phyloP scores from a whole-genome alignment of 2,113 vertebrate genomes.

The Aix galericulata region DNA sequence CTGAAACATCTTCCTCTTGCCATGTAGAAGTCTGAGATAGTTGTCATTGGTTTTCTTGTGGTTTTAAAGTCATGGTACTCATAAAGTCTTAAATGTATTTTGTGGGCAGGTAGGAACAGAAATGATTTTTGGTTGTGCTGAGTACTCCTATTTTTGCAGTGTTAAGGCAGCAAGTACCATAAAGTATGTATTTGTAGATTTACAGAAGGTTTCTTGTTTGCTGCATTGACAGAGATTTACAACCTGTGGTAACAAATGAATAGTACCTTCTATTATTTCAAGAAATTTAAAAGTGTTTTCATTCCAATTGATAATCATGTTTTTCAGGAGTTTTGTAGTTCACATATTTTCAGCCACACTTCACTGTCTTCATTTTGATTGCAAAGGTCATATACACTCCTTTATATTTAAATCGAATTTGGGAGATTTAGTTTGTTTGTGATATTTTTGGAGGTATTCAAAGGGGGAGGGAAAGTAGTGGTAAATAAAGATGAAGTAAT shows the following conservation, averaged over 20 bases:
- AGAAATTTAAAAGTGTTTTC: not conserved
- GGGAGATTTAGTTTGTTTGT: not conserved
- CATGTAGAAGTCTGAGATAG: not conserved
- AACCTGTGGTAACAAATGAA: not conserved
- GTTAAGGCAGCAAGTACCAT: not conserved
- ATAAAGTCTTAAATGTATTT: not conserved
- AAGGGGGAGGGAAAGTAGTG: not conserved
- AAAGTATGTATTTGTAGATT: not conserved
- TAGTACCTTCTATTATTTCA: not conserved
- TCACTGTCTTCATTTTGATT: not conserved
- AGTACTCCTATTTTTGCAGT: not conserved
- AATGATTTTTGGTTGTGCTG: not conserved
- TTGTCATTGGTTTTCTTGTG: not conserved
- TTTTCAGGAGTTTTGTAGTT: not conserved
- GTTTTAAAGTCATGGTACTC: not conserved
- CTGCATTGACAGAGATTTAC: not conserved
- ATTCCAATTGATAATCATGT: not conserved
- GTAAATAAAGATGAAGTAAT: not conserved
- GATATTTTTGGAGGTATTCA: not conserved
- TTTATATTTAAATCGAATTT: not conserved
- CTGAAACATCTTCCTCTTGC: not conserved
- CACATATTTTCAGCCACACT: not conserved
- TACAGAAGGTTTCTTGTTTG: not conserved
- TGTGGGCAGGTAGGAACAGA: not conserved
- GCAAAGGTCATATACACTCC: not conserved